Percentiles rank a stretch among this genome's conserved stretches.
phyloP scores from a whole-genome alignment of 2,797 vertebrate species.

The Bradypus variegatus region DNA sequence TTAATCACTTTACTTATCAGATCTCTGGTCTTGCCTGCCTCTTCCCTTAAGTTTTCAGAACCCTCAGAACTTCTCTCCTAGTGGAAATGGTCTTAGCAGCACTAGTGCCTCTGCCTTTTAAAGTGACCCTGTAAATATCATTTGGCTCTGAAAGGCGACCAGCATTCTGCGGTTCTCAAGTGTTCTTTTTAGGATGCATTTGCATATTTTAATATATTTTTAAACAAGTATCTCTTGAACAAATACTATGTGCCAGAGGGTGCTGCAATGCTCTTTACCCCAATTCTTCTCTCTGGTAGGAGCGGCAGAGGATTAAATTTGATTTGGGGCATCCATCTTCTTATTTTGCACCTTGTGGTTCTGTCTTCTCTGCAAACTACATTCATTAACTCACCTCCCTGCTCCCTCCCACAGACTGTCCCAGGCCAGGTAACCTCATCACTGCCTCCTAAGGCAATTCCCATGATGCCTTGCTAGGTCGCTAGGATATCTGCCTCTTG shows the following conservation, averaged over 20 bases:
- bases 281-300: background rate
- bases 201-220: background rate
- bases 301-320: background rate
- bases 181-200: background rate
- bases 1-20: conserved; percentile 55
- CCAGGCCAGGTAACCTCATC: too few species aligned
- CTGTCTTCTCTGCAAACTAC: fast-evolving
- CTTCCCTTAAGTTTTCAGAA: background rate
- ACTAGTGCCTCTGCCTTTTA: background rate
- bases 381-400: too few species aligned
- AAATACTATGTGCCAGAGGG: background rate
- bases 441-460: background rate
- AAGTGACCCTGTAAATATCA: background rate
- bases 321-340: background rate
- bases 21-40: conserved; percentile 35
- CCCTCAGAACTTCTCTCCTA: background rate
- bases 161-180: background rate
- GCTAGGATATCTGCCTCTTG: background rate
- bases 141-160: background rate
- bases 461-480: background rate
- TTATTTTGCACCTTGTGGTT: background rate
- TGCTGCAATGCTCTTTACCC: too few species aligned
- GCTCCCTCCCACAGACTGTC: background rate
- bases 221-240: background rate
- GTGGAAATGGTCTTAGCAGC: conserved; percentile 12